Evolutionary conservation across 2,888 invertebrate genomes (phyloP), one percentile per base, ranked within the genome.

Genomic region (Lithodes maja): DNA sequence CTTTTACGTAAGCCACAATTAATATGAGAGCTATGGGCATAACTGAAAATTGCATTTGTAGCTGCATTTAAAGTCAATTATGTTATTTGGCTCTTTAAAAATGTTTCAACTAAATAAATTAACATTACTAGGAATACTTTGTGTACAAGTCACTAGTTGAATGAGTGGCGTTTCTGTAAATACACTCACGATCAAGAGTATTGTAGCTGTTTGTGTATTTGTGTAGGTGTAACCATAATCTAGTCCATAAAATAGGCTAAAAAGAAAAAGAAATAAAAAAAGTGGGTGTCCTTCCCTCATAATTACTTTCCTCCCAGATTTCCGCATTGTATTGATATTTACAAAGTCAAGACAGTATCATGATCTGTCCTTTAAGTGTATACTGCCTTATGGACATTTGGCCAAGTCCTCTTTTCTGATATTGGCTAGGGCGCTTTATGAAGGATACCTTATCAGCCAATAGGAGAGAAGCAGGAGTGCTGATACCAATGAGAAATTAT

Each of bases 201-300:
- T 77, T 79, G 87, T 87, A 87, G 87, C 79, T 87, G 78, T 87
- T 78, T 83, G 87, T 87, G 87, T 87, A 87, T 61, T 80, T 79
- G 87, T 87, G 80, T 87, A 83, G 74, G 71, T 87, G 87, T 87
- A 83, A 80, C 69, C 55, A 71, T 78, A 78, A 49, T 50, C 55
- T 71, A 71, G 83, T 69, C 7, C n/a, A 17, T 71, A 71, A 71
- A 71, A 7, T 3, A 71, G n/a, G 17, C n/a, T 15, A 71, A 71
- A 71, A n/a, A 71, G 3, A 71, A 61, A 61, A 7, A 61, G 15
- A 61, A 61, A 50, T 12, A 50, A 77, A 78, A 82, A 75, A 86
- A 49, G 68, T 15, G 83, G 77, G 71, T 68, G 78, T 83, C 82
- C 50, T 54, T 79, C 78, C 87, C 83, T 75, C 75, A 49, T 83